Percentiles rank a stretch among this genome's conserved stretches.
phyloP scores from a whole-genome alignment of 2,797 vertebrate genomes.

The Lagorchestes hirsutus region DNA sequence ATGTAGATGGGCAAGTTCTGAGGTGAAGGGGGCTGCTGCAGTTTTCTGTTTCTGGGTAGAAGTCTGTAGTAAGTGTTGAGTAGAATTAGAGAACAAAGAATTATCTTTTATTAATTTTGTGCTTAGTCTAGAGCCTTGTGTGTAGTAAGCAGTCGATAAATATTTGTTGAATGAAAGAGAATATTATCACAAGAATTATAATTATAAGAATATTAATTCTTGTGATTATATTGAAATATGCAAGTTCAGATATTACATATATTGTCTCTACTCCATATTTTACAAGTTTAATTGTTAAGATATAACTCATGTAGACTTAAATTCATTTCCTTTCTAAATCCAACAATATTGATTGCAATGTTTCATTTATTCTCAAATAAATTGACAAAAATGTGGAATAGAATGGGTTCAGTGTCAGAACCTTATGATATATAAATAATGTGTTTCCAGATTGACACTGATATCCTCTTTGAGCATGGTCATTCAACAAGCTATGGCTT shows the following conservation, averaged over 20 bases:
- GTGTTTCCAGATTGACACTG: not conserved
- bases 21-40: not conserved
- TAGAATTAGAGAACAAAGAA: not conserved
- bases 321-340: not conserved
- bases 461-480: not conserved
- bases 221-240: not conserved
- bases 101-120: not conserved
- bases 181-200: not conserved
- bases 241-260: not conserved
- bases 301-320: not conserved
- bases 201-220: not conserved
- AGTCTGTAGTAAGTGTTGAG: not conserved
- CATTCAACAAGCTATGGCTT: not conserved
- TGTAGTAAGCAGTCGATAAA: not conserved
- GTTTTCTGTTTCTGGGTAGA: not conserved
- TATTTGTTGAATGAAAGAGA: conserved; percentile 15
- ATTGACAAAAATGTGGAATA: not conserved
- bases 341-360: not conserved
- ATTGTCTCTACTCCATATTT: not conserved
- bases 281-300: too few species aligned
- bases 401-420: not conserved
- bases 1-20: not conserved
- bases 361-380: not conserved
- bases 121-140: not conserved
- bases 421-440: not conserved